Evolutionary conservation across 1,140 invertebrate genomes (phyloP).

Genomic region (Dufourea novaeangliae): DNA sequence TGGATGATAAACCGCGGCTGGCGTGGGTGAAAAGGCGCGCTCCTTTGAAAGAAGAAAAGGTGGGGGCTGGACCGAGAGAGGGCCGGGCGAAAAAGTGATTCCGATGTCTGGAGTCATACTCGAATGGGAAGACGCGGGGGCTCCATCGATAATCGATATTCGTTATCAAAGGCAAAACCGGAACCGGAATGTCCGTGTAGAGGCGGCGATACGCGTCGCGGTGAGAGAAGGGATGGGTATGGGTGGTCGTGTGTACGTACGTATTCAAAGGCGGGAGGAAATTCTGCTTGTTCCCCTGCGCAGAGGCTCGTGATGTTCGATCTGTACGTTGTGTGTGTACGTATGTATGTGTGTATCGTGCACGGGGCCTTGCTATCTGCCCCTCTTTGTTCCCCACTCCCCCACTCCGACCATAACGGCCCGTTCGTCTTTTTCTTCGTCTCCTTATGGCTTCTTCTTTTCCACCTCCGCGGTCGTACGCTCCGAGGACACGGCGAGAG

Average conservation of each 20-base stretch:
- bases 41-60: slow-evolving; percentile 35
- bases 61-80: too few species aligned
- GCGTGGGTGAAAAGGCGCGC: slow-evolving; percentile 38
- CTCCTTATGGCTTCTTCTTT: slow-evolving; percentile 23
- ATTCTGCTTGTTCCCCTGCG: slow-evolving; percentile 56
- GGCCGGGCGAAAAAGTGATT: slow-evolving; percentile 48
- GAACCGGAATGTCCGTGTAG: slow-evolving; percentile 49
- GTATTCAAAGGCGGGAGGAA: slow-evolving; percentile 58
- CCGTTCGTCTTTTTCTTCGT: slow-evolving; percentile 25
- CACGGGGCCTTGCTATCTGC: slow-evolving; percentile 34
- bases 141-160: slow-evolving; percentile 66
- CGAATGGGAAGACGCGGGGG: slow-evolving; percentile 46
- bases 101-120: slow-evolving; percentile 57
- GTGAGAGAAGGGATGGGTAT: not conserved
- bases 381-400: slow-evolving; percentile 35
- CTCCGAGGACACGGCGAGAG: slow-evolving; percentile 16
- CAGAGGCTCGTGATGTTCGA: slow-evolving; percentile 54
- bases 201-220: slow-evolving; percentile 18
- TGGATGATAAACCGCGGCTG: slow-evolving; percentile 37
- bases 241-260: not conserved
- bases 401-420: too few species aligned
- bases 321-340: slow-evolving; percentile 51
- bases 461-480: slow-evolving; percentile 29
- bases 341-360: slow-evolving; percentile 32
- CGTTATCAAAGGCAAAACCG: slow-evolving; percentile 66